Evolutionary conservation across 1,140 invertebrate genomes (phyloP).

Genomic region (Drosophila neocordata): DNA sequence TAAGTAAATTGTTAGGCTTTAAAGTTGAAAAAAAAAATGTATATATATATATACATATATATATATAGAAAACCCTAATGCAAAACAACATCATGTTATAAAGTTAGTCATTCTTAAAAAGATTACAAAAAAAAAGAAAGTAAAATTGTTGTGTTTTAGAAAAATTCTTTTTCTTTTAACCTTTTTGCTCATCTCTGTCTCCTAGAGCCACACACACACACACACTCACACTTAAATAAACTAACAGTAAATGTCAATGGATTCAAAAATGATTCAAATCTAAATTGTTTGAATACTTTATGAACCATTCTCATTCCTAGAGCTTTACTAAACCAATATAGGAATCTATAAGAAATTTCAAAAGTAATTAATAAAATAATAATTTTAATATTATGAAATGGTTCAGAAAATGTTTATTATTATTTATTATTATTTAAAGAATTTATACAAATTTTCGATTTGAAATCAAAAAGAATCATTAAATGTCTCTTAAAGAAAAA

Average conservation of each 20-base stretch:
- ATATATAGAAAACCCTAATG: slow-evolving; percentile 24
- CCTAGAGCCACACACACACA: slow-evolving; percentile 47
- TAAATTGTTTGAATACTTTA: background rate
- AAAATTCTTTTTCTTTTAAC: slow-evolving; percentile 52
- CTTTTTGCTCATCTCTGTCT: slow-evolving; percentile 73
- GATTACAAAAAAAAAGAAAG: slow-evolving; percentile 18
- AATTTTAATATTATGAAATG: background rate
- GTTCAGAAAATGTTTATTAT: background rate
- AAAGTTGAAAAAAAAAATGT: slow-evolving; percentile 55
- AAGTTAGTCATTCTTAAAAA: slow-evolving; percentile 70
- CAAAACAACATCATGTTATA: slow-evolving; percentile 52
- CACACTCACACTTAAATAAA: background rate
- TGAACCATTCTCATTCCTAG: background rate
- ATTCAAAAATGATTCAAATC: slow-evolving; percentile 2
- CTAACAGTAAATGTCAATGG: background rate
- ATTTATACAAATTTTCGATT: too few relatives aligned
- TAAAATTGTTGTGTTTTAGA: slow-evolving; percentile 57
- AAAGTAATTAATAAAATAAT: background rate
- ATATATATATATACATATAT: slow-evolving; percentile 5
- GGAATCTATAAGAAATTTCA: background rate
- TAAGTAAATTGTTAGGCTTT: slow-evolving; percentile 73
- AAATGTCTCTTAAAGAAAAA: too few relatives aligned
- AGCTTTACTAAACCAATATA: background rate
- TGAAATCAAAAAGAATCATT: too few relatives aligned
- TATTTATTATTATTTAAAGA: too few relatives aligned